These are phyloP conservation scores for Ectemnius lituratus DNA, from an alignment of 2,888 invertebrate species.

Conservation along the genomic window DNA sequence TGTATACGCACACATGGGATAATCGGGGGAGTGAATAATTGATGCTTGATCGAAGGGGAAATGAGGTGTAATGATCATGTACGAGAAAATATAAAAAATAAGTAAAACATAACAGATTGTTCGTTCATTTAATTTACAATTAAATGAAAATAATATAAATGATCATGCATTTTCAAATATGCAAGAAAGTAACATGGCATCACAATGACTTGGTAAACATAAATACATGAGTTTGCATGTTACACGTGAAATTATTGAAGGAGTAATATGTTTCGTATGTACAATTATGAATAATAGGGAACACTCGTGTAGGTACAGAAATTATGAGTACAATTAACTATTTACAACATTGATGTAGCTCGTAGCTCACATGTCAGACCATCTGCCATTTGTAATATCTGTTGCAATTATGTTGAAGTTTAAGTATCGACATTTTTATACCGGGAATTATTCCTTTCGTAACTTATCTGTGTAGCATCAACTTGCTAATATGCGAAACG, in stretches of 20 bases:
- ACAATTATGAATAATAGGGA: constrained; percentile 61
- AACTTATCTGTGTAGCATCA: background rate
- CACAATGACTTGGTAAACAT: constrained; percentile 66
- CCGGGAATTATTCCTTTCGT: background rate
- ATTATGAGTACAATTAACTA: constrained; percentile 66
- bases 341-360: constrained; percentile 67
- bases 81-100: constrained; percentile 5
- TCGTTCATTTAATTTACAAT: constrained; percentile 59
- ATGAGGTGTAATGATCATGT: background rate
- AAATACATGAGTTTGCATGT: constrained; percentile 55
- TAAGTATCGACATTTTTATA: constrained; percentile 8
- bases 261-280: constrained; percentile 57
- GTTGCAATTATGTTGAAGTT: background rate
- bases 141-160: constrained; percentile 67
- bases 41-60: background rate
- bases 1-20: background rate
- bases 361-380: constrained; percentile 39
- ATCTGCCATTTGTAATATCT: constrained; percentile 24
- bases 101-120: constrained; percentile 33
- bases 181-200: constrained; percentile 68
- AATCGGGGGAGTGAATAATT: constrained; percentile 23
- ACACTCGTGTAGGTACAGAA: constrained; percentile 64
- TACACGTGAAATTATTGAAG: constrained; percentile 49
- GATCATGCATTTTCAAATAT: constrained; percentile 52
- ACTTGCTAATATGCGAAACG: background rate